Base-by-base conservation (phyloP, 1,140 invertebrate genomes). In the Wiebesia pumilae region DNA sequence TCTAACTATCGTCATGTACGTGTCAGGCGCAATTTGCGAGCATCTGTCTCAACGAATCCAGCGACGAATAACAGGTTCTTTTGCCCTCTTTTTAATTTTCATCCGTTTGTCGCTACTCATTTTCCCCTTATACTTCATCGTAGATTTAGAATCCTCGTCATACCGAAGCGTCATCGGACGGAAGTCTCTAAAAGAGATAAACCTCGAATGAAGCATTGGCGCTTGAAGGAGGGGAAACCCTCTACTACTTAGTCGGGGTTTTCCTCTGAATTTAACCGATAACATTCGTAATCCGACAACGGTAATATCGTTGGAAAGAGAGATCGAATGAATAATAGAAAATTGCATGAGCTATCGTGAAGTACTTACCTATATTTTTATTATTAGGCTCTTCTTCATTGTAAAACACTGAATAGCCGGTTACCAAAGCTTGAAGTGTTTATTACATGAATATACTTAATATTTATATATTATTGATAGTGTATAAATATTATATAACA, bases 61-160 rank as follows among this genome's bases (percentile, higher is more conserved):
- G 71, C n/a, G 38, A 75, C 71, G 71, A 75, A 7, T 75, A 75
- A 43, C 71, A 75, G n/a, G 71, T 75, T 75, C 38, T 43, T 79
- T 79, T 30, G 27, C 21, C 47, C 40, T 24, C 75, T 81, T 78
- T 33, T 54, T 30, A 51, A n/a, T n/a, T 83, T 81, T 71, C 65
- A 58, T 79, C 65, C 47, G 67, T 58, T 86, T 73, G 71, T 47
- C 58, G 84, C 69, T 58, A 19, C 16, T 71, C 69, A 78, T 86
- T 82, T 81, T 77, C 79, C 77, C 79, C 38, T 75, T 86, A 81
- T 77, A 77, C 79, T 35, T 86, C 69, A 47, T 47, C 40, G 51
- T 35, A 54, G 84, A 86, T 86, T 86, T 86, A 75, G 69, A 84
- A 51, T n/a, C 43, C 9, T 38, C 65, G 24, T 24, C 4, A 2